phyloP scores from a whole-genome alignment of 1,140 invertebrate species.

The Parapsyche elsis region DNA sequence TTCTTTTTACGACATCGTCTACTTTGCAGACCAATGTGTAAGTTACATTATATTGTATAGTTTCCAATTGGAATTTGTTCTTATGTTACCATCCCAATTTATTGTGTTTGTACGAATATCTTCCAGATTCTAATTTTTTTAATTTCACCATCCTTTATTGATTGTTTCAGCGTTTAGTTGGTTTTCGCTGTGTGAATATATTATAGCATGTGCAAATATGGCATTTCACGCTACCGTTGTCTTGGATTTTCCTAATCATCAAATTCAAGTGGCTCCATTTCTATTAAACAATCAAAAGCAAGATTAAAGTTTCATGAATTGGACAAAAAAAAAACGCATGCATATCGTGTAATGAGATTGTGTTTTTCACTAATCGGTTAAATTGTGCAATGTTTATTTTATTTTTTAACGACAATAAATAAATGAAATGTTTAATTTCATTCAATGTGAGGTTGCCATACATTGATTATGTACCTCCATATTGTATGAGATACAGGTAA shows the following conservation, averaged over 20 bases:
- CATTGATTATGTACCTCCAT: no score
- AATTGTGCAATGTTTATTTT: neutral
- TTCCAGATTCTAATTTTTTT: no score
- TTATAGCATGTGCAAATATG: conserved; percentile 91
- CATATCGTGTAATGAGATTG: conserved; percentile 11
- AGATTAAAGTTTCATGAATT: conserved; percentile 16
- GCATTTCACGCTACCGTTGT: conserved; percentile 89
- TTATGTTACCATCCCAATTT: no score
- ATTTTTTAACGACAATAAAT: conserved; percentile 24
- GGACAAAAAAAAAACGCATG: neutral
- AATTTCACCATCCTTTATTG: neutral
- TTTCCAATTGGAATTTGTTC: no score
- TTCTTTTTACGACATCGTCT: conserved; percentile 91
- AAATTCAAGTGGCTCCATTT: conserved; percentile 76
- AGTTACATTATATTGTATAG: conserved; percentile 58
- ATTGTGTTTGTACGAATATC: no score
- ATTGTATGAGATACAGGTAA: no score
- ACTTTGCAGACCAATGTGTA: conserved; percentile 88
- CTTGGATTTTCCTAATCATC: conserved; percentile 84
- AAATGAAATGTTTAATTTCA: no score
- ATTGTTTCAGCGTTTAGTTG: conserved; percentile 85
- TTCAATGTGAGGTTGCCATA: no score
- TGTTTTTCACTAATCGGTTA: neutral
- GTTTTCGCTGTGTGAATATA: conserved; percentile 93
- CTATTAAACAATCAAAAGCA: conserved; percentile 35